phyloP scores from a whole-genome alignment of 2,888 invertebrate species.

The Tachina lurida region DNA sequence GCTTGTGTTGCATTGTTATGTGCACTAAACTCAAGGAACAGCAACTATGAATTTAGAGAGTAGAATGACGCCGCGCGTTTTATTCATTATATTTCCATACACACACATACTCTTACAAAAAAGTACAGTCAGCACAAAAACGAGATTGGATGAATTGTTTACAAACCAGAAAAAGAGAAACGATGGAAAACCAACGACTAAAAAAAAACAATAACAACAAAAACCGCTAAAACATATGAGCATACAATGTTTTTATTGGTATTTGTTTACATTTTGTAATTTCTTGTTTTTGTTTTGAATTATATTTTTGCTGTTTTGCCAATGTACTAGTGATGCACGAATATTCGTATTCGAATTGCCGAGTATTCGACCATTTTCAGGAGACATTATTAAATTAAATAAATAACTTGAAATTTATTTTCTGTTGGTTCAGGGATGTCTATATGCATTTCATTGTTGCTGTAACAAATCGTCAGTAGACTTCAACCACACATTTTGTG shows the following conservation, averaged over 20 bases:
- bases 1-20: conserved; percentile 26
- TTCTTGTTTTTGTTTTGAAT: conserved; percentile 50
- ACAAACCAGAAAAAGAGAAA: conserved; percentile 57
- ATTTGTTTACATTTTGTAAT: conserved; percentile 66
- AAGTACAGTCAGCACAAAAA: conserved; percentile 83
- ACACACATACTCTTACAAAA: conserved; percentile 72
- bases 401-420: no score
- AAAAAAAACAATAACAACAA: conserved; percentile 44
- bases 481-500: no score
- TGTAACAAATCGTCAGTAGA: no score
- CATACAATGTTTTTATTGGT: conserved; percentile 38
- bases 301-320: not conserved
- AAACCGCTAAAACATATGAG: conserved; percentile 69
- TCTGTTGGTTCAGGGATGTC: no score
- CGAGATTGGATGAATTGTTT: conserved; percentile 72
- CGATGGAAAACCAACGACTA: conserved; percentile 45
- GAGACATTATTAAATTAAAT: no score
- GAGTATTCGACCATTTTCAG: no score
- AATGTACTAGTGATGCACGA: no score
- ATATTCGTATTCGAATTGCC: no score
- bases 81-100: conserved; percentile 29
- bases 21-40: conserved; percentile 42
- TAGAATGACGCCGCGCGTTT: conserved; percentile 35
- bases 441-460: no score
- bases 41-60: conserved; percentile 42